phyloP scores from a whole-genome alignment of 2,888 invertebrate genomes.

The Pterostichus madidus region DNA sequence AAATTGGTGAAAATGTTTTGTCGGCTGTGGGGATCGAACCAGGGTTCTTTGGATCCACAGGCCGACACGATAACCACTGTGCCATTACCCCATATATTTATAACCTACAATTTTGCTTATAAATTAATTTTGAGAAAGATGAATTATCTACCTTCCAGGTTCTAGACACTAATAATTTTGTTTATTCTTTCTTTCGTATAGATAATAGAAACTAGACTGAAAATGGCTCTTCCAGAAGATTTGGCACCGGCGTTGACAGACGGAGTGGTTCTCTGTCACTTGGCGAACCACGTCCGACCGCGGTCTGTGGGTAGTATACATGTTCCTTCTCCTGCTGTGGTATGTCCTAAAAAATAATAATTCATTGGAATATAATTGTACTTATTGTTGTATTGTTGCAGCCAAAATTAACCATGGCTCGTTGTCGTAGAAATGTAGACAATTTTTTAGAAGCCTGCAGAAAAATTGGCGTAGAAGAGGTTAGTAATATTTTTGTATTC shows the following conservation, averaged over 20 bases:
- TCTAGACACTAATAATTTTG: conserved; percentile 42
- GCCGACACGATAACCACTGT: too few relatives aligned
- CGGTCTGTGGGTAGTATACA: conserved; percentile 95
- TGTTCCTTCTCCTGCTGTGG: conserved; percentile 95
- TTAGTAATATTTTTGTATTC: conserved; percentile 77
- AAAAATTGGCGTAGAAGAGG: conserved; percentile 96
- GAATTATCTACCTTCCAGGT: too few relatives aligned
- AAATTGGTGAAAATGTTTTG: too few relatives aligned
- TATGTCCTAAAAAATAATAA: conserved; percentile 77
- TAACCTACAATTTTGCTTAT: too few relatives aligned
- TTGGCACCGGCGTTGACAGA: conserved; percentile 91
- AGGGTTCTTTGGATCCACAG: too few relatives aligned
- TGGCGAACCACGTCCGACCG: conserved; percentile 95
- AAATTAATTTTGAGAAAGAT: too few relatives aligned
- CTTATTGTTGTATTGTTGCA: conserved; percentile 77
- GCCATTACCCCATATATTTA: too few relatives aligned
- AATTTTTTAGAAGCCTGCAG: conserved; percentile 97
- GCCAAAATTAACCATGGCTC: conserved; percentile 97
- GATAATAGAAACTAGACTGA: conserved; percentile 94
- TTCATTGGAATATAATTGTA: neutral
- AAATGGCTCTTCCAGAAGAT: conserved; percentile 93
- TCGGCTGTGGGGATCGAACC: too few relatives aligned
- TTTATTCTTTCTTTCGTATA: conserved; percentile 77
- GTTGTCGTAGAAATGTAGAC: conserved; percentile 96
- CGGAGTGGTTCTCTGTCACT: conserved; percentile 95